Percentiles rank a stretch among this genome's conserved stretches.
Evolutionary conservation across 1,140 invertebrate genomes (phyloP).

Genomic region (Papilio polyxenes): DNA sequence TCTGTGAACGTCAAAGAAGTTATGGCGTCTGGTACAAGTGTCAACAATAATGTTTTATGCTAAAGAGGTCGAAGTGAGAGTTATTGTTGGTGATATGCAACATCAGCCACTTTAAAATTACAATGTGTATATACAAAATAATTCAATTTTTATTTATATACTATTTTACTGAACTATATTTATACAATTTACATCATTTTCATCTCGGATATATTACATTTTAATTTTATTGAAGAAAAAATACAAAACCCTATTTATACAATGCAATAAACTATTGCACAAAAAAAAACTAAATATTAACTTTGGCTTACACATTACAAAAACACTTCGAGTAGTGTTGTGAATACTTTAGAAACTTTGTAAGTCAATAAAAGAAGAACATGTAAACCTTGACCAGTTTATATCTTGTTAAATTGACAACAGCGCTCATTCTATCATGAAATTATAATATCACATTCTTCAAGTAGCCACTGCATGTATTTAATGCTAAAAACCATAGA

Average conservation of each 20-base stretch:
- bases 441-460: conserved; percentile 11
- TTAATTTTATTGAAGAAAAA: conserved; percentile 55
- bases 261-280: conserved; percentile 79
- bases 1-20: conserved; percentile 37
- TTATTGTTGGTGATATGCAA: conserved; percentile 63
- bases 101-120: conserved; percentile 57
- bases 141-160: conserved; percentile 66
- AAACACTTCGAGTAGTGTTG: conserved; percentile 59
- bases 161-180: conserved; percentile 68
- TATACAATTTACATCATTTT: conserved; percentile 72
- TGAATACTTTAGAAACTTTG: conserved; percentile 60
- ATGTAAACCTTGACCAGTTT: conserved; percentile 28
- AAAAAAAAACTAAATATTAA: conserved; percentile 76
- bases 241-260: conserved; percentile 68
- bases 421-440: not conserved
- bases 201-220: conserved; percentile 56
- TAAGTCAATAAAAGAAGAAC: conserved; percentile 46
- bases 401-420: conserved; percentile 22
- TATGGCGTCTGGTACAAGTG: conserved; percentile 39
- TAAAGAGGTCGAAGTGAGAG: conserved; percentile 53
- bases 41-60: conserved; percentile 41
- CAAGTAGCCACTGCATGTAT: not conserved
- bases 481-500: not conserved
- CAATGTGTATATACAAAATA: conserved; percentile 60
- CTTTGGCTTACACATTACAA: conserved; percentile 78